phyloP scores from a whole-genome alignment of 2,888 invertebrate species.

The Trichogramma evanescens region DNA sequence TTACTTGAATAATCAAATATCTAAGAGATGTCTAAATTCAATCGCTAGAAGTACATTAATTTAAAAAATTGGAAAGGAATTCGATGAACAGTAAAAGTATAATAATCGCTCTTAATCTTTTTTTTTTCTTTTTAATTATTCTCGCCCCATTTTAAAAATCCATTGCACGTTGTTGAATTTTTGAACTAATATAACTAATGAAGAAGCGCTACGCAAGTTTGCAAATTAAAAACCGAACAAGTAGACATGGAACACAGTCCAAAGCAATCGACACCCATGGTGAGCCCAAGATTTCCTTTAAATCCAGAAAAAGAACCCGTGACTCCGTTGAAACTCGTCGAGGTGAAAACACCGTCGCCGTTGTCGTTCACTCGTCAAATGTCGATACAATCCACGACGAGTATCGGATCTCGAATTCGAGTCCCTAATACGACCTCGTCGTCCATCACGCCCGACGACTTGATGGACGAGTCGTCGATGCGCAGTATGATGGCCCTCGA shows the following conservation, averaged over 20 bases:
- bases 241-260: slow-evolving; percentile 20
- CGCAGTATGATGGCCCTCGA: slow-evolving; percentile 52
- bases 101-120: too few species aligned
- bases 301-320: slow-evolving; percentile 22
- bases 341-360: slow-evolving; percentile 21
- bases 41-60: too few species aligned
- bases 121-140: too few species aligned
- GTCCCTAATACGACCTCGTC: slow-evolving; percentile 9
- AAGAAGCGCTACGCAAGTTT: too few species aligned
- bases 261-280: slow-evolving; percentile 18
- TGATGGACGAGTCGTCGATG: slow-evolving; percentile 40
- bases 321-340: slow-evolving; percentile 25
- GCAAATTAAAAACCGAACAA: too few species aligned
- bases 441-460: slow-evolving; percentile 29
- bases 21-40: background rate
- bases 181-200: too few species aligned
- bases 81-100: too few species aligned
- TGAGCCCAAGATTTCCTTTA: slow-evolving; percentile 30
- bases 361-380: slow-evolving; percentile 18
- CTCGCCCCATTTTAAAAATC: too few species aligned
- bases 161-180: too few species aligned
- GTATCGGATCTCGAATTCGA: slow-evolving; percentile 17
- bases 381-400: slow-evolving; percentile 20
- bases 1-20: slow-evolving; percentile 21
- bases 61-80: too few species aligned